Conservation (phyloP, 2,113 vertebrate species). For the Pseudorhombus dupliciocellatus region DNA sequence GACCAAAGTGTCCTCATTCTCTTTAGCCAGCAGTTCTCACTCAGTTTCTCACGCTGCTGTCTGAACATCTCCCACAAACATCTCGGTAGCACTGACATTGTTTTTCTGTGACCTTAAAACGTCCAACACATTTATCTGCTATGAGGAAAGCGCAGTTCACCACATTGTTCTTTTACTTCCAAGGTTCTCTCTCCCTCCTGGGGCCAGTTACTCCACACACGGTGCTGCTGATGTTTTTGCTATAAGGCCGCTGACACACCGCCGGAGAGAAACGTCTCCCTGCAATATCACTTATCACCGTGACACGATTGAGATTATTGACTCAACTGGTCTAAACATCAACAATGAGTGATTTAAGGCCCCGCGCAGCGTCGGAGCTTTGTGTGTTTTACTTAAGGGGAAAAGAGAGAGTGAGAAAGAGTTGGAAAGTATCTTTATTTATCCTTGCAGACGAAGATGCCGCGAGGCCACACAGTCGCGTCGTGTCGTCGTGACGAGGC, state of each 20-base stretch:
- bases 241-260: constrained; percentile 50
- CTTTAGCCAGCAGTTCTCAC: constrained; percentile 12
- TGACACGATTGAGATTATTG: constrained; percentile 72
- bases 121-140: not conserved
- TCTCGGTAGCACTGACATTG: constrained; percentile 12
- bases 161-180: constrained; percentile 56
- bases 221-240: constrained; percentile 48
- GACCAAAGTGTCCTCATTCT: constrained; percentile 22
- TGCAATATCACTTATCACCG: constrained; percentile 69
- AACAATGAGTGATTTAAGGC: constrained; percentile 64
- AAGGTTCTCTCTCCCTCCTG: constrained; percentile 25
- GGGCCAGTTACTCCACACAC: constrained; percentile 46
- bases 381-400: constrained; percentile 66
- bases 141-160: constrained; percentile 30
- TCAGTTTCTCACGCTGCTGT: constrained; percentile 46
- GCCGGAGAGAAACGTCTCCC: constrained; percentile 43
- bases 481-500: constrained; percentile 20
- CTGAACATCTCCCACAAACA: constrained; percentile 8
- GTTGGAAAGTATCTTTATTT: constrained; percentile 36
- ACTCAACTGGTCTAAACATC: constrained; percentile 76
- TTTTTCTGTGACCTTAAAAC: constrained; percentile 17
- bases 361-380: constrained; percentile 23
- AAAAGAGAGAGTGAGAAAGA: not conserved
- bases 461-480: not conserved
- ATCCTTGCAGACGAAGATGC: constrained; percentile 45